phyloP scores from a whole-genome alignment of 2,888 invertebrate species.

The Tanaodytes sp. region DNA sequence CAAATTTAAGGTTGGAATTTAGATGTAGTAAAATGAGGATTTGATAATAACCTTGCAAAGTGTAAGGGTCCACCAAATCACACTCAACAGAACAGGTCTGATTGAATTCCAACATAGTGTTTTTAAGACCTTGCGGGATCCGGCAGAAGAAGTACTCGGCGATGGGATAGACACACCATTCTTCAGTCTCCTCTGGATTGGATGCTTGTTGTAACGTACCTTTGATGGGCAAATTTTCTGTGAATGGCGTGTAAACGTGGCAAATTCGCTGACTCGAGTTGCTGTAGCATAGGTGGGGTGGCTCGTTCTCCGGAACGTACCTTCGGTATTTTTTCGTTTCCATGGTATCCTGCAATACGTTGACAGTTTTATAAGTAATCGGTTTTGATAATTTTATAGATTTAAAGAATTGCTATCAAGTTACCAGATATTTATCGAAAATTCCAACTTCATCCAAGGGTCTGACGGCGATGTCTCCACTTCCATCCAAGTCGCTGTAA shows the following conservation, averaged over 20 bases:
- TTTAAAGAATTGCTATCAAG: not conserved
- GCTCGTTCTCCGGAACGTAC: slow-evolving; percentile 62
- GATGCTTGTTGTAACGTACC: slow-evolving; percentile 75
- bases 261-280: slow-evolving; percentile 72
- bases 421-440: slow-evolving; percentile 14
- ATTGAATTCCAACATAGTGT: slow-evolving; percentile 68
- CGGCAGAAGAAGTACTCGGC: slow-evolving; percentile 75
- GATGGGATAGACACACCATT: slow-evolving; percentile 82
- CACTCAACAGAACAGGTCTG: slow-evolving; percentile 81
- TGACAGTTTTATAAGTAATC: no score
- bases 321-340: slow-evolving; percentile 69
- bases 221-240: slow-evolving; percentile 75
- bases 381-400: no score
- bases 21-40: no score
- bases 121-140: slow-evolving; percentile 75
- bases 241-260: slow-evolving; percentile 78
- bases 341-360: slow-evolving; percentile 57
- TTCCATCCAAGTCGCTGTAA: slow-evolving; percentile 60
- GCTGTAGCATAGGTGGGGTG: slow-evolving; percentile 78
- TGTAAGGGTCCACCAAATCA: slow-evolving; percentile 81
- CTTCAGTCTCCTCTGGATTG: slow-evolving; percentile 72
- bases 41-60: slow-evolving; percentile 66
- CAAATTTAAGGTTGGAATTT: no score
- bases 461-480: slow-evolving; percentile 64
- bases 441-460: slow-evolving; percentile 59